Percentiles rank a stretch among this genome's conserved stretches.
phyloP scores from a whole-genome alignment of 2,113 vertebrate species.

The Porphyrio hochstetteri region DNA sequence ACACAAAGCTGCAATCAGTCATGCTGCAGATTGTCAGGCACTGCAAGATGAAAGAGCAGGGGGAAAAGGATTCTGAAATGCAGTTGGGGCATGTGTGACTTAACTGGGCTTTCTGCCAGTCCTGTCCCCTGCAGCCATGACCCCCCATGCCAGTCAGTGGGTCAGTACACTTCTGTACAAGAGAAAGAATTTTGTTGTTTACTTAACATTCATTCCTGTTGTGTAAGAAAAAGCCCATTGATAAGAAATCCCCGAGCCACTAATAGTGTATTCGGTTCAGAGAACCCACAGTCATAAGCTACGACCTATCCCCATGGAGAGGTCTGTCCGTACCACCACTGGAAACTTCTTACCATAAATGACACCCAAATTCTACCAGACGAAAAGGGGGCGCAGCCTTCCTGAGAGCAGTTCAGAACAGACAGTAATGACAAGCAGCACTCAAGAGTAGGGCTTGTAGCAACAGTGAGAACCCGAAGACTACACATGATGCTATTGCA shows the following conservation, averaged over 20 bases:
- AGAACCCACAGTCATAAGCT: not conserved
- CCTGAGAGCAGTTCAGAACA: not conserved
- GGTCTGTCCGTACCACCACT: not conserved
- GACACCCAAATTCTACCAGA: not conserved
- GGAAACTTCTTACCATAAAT: not conserved
- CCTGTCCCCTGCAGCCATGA: not conserved
- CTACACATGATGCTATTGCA: not conserved
- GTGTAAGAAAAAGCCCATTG: not conserved
- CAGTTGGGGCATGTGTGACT: not conserved
- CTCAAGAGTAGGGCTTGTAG: not conserved
- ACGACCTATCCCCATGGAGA: not conserved
- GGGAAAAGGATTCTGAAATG: not conserved
- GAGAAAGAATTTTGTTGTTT: not conserved
- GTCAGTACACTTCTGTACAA: not conserved
- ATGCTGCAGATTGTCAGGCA: not conserved
- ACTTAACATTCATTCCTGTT: not conserved
- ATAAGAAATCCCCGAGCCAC: not conserved
- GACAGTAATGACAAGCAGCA: not conserved
- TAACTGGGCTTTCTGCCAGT: not conserved
- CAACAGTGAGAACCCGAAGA: not conserved
- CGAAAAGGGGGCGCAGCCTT: not conserved
- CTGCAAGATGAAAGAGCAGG: not conserved
- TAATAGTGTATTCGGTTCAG: not conserved
- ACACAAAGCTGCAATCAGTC: not conserved
- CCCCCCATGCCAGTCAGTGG: rapidly evolving